Base-by-base conservation (phyloP, 2,888 invertebrate species). In the Hetaerina titia region DNA sequence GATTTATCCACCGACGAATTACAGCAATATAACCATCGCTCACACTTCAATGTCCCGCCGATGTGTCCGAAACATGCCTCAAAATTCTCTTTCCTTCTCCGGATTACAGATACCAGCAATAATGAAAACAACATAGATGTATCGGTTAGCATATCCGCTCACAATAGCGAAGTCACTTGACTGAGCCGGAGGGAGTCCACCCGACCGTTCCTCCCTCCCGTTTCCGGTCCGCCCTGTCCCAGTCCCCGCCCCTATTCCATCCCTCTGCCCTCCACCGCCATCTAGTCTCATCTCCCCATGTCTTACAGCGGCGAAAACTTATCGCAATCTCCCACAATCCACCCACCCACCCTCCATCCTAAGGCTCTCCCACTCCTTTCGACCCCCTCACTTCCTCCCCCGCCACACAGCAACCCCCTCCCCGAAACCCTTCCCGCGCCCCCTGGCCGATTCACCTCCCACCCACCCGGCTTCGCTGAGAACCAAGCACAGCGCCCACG, bases 311-410 rank as follows among this genome's bases (percentile, higher is more conserved):
- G n/a, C 89, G 89, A 58, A 58, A 89, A 89, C 89, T 89, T 89
- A 89, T 89, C 89, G 89, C 89, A 89, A 89, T 89, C 89, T 89
- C 89, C 58, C n/a, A 22, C 89, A 58, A 45, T 58, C 89, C 89
- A 58, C 89, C 89, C 57, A 45, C 31, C 89, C 89, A 58, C 89
- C 89, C 57, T 22, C 57, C 58, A 57, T n/a, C 58, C 58, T n/a
- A 56, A 56, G 58, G 31, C 56, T 19, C 57, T 89, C 57, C 57
- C 57, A 45, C 89, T 57, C 57, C 57, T 22, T 89, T 58, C 89
- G 58, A 89, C 57, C 57, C 89, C 22, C 13, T 58, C 58, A 22
- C 89, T 89, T 57, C 57, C 88, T 88, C 45, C n/a, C 17, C 31
- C 45, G 57, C 57, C 89, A n/a, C 89, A 56, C 22, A 22, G n/a